phyloP scores from a whole-genome alignment of 2,797 vertebrate species.

The Emydoidea blandingii region DNA sequence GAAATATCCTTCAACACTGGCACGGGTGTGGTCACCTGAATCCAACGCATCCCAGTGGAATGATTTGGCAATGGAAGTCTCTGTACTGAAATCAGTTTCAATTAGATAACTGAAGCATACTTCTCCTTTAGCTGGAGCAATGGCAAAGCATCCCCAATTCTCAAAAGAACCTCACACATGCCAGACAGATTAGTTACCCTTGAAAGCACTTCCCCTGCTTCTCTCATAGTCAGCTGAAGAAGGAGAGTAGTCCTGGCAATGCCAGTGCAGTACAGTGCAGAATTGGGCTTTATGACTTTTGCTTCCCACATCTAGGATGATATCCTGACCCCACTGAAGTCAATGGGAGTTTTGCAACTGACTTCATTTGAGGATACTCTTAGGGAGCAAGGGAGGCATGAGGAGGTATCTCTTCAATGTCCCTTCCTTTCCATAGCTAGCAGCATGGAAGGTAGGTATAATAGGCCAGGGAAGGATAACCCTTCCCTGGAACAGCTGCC shows the following conservation, averaged over 20 bases:
- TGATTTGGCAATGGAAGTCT: slow-evolving; percentile 2
- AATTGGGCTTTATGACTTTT: neutral
- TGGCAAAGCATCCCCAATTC: slow-evolving; percentile 9
- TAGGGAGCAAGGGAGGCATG: neutral
- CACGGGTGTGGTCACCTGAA: slow-evolving; percentile 61
- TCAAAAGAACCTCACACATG: slow-evolving; percentile 34
- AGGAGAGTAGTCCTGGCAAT: neutral
- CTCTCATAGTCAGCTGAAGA: rapidly evolving
- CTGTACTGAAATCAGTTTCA: neutral
- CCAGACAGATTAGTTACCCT: slow-evolving; percentile 59
- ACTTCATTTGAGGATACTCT: neutral
- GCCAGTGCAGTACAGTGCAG: neutral
- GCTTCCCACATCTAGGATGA: neutral
- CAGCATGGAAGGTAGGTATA: neutral
- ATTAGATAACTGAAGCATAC: slow-evolving; percentile 9
- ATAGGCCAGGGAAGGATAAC: no score
- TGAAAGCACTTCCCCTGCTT: slow-evolving; percentile 20
- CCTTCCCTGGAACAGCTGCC: no score
- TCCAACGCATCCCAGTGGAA: slow-evolving; percentile 23
- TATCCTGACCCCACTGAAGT: neutral
- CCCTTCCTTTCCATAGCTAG: neutral
- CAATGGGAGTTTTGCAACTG: neutral
- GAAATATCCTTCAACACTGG: slow-evolving; percentile 22
- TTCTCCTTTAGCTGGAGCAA: slow-evolving; percentile 51
- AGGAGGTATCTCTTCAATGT: neutral